Evolutionary conservation across 2,113 vertebrate species (phyloP), one percentile per base, ranked within the genome.

Genomic region (Manacus vitellinus): DNA sequence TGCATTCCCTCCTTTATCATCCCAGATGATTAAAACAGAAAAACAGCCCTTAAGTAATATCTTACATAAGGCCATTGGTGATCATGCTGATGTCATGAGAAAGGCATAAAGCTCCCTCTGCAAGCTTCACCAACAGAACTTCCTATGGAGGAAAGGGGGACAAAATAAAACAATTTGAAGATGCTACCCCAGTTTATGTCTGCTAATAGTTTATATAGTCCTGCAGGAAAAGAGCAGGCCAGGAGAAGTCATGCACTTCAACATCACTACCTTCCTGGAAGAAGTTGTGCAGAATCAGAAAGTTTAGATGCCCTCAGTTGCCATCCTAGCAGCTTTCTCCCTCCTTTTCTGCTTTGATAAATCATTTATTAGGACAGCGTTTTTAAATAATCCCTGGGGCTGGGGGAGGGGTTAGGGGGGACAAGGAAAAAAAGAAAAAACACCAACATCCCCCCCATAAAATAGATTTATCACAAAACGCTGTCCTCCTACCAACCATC

Each of bases 381-480:
- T 94, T 96, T 94, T 94, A 94, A 81, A 91, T 93, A 97, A 96
- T 87, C 67, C 47, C 18, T 1, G n/a, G 62, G 31, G 37, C 25
- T 27, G 10, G 8, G 4, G 10, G 0, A 1, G 35, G 19, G 39
- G 39, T 41, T 41, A 6, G 18, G 8, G 12, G 33, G 14, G 55
- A 8, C 4, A 7, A 33, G 55, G 35, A 27, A 30, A 7, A n/a
- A n/a, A 25, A 2, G 17, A 15, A 46, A 23, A 55, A 1, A 0
- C 28, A 49, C 14, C 52, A 62, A 49, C 47, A 56, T 33, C 15
- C 39, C 79, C 55, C n/a, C 63, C 56, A 82, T 94, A 94, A 96
- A 96, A 92, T 61, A 97, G 85, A 96, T 97, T 96, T 95, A 96
- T 96, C 94, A 96, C 88, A 91, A 95, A 94, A 95, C 88, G 79